Evolutionary conservation across 2,888 invertebrate genomes (phyloP).

Genomic region (Hypselothyrea guttata): DNA sequence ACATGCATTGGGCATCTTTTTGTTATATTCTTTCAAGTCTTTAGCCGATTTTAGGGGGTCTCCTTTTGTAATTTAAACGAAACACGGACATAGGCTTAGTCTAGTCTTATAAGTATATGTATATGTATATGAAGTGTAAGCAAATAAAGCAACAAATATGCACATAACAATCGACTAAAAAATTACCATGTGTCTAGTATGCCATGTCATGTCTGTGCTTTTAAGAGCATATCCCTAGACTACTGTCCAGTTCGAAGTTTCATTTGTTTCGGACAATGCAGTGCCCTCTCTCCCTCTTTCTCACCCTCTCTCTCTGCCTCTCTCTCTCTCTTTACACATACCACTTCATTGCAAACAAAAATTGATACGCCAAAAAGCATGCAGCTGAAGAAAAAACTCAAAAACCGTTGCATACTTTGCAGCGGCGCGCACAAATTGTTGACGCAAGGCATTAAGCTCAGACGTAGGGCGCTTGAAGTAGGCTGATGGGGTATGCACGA

Average conservation of each 20-base stretch:
- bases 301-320: not conserved
- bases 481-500: not conserved
- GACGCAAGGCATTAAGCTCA: slow-evolving; percentile 76
- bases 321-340: too few species aligned
- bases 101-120: slow-evolving; percentile 58
- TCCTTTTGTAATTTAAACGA: slow-evolving; percentile 55
- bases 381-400: slow-evolving; percentile 36
- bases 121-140: slow-evolving; percentile 39
- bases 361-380: slow-evolving; percentile 66
- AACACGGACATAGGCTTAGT: slow-evolving; percentile 48
- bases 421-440: slow-evolving; percentile 72
- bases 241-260: slow-evolving; percentile 41
- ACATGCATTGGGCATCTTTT: slow-evolving; percentile 58
- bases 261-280: slow-evolving; percentile 65
- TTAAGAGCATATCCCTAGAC: slow-evolving; percentile 23
- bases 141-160: slow-evolving; percentile 64
- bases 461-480: slow-evolving; percentile 24
- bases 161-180: slow-evolving; percentile 41
- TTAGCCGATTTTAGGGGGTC: slow-evolving; percentile 62
- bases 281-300: slow-evolving; percentile 18
- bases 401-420: slow-evolving; percentile 54
- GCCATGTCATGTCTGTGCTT: slow-evolving; percentile 55
- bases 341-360: slow-evolving; percentile 41
- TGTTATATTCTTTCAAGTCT: slow-evolving; percentile 38
- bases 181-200: slow-evolving; percentile 36